Conservation (phyloP, 1,140 invertebrate species). For the Eriosoma lanigerum region DNA sequence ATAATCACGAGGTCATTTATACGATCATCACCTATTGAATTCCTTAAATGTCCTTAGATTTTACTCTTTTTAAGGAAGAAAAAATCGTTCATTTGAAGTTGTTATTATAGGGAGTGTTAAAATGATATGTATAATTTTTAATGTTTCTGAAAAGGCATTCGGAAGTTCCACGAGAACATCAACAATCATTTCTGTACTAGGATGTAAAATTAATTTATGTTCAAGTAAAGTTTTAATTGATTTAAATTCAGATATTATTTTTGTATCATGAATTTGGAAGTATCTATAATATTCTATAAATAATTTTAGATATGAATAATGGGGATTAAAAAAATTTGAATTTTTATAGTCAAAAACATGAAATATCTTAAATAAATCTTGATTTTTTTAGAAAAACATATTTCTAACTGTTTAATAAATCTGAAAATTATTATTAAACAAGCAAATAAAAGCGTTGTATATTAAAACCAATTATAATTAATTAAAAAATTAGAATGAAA, state of each 20-base stretch:
- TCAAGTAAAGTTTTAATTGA: background rate
- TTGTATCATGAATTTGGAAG: conserved; percentile 1
- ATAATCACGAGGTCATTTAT: background rate
- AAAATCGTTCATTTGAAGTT: conserved; percentile 22
- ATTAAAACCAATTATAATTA: background rate
- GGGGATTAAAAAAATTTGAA: background rate
- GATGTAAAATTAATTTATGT: background rate
- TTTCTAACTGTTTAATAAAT: conserved; percentile 17
- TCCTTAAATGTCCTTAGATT: background rate
- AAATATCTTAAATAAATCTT: conserved; percentile 11
- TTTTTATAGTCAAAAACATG: background rate
- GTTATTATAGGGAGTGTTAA: background rate
- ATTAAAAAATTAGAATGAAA: background rate
- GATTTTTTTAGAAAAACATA: background rate
- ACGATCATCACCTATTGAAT: background rate
- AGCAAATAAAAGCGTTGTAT: background rate
- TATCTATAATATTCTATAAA: background rate
- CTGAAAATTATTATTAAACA: background rate
- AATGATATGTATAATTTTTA: background rate
- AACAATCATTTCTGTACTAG: background rate
- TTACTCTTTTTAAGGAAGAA: conserved; percentile 14
- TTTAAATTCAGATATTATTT: conserved; percentile 5
- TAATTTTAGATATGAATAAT: background rate
- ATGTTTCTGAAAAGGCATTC: conserved; percentile 2
- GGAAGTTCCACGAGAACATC: background rate